Base-by-base conservation (phyloP, 2,797 vertebrate species). In the Acanthornis magna region DNA sequence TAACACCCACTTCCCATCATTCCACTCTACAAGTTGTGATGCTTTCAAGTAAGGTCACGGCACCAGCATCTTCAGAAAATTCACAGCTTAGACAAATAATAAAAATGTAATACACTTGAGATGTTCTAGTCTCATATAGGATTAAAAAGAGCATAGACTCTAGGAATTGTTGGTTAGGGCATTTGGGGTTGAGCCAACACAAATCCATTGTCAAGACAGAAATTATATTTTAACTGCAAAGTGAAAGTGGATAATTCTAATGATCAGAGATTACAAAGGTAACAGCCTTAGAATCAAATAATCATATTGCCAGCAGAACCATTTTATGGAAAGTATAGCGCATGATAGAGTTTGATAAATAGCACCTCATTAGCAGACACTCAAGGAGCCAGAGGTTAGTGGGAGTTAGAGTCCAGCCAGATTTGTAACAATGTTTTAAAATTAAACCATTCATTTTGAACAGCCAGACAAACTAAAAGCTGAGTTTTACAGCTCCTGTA, bases 401-500 rank as follows among this genome's bases (percentile, higher is more conserved):
- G 19, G 81, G 60, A 96, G 73, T 45, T 72, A 77, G 60, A 82
- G 82, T 68, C 89, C 92, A 93, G 91, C 58, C 73, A 85, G 72
- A 93, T 75, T 87, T 83, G 72, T 90, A 93, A 89, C 70, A 84
- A 58, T 1, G 0, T 83, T 91, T 96, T 84, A 51, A 93, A 93
- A 95, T 96, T 86, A 96, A 89, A 75, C 30, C n/a, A 58, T 85
- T 86, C 38, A 66, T 88, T 93, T 88, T 85, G 77, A 91, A 58
- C 29, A 82, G 11, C 19, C 53, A 94, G 78, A 36, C 45, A 55
- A 84, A 67, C 45, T 1, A 77, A 72, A 78, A 66, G 30, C 36
- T 14, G 54, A 82, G 18, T 78, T 79, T 62, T 81, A 84, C 80
- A 67, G 63, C 50, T 78, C 48, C 61, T 82, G 38, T 43, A 66